These are phyloP conservation scores for Melolontha melolontha DNA, from an alignment of 2,888 invertebrate genomes.

Conservation along the genomic window DNA sequence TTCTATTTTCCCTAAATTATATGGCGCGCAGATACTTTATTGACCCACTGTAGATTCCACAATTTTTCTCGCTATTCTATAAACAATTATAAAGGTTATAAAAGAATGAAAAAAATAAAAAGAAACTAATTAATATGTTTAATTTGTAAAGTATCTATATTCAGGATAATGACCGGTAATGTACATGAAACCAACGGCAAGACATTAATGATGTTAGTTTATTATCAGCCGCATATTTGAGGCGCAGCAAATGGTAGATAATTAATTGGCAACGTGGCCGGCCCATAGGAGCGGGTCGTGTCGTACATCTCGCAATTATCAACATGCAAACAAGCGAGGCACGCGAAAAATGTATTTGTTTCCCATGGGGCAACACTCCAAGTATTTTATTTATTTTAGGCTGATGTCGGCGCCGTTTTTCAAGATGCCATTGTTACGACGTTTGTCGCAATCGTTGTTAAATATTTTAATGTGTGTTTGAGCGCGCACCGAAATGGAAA, in stretches of 20 bases:
- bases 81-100: no score
- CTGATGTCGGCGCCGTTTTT: constrained; percentile 15
- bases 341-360: constrained; percentile 36
- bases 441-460: constrained; percentile 23
- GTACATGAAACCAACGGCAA: no score
- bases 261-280: neutral
- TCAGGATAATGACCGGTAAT: no score
- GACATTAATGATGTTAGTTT: no score
- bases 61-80: no score
- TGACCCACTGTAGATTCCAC: no score
- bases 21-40: no score
- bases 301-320: constrained; percentile 19
- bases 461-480: constrained; percentile 23
- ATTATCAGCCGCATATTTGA: constrained; percentile 7
- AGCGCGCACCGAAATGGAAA: neutral
- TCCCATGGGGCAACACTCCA: constrained; percentile 34
- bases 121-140: no score
- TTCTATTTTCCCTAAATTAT: no score
- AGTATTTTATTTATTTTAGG: constrained; percentile 39
- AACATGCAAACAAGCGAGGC: constrained; percentile 14
- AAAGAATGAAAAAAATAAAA: no score
- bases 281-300: neutral
- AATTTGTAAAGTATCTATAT: no score
- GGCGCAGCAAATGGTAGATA: no score
- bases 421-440: constrained; percentile 24